A percentile compares a stretch with the other conserved stretches of the same genome.
Evolutionary conservation across 2,888 invertebrate genomes (phyloP).

Genomic region (Caenorhabditis panamensis): DNA sequence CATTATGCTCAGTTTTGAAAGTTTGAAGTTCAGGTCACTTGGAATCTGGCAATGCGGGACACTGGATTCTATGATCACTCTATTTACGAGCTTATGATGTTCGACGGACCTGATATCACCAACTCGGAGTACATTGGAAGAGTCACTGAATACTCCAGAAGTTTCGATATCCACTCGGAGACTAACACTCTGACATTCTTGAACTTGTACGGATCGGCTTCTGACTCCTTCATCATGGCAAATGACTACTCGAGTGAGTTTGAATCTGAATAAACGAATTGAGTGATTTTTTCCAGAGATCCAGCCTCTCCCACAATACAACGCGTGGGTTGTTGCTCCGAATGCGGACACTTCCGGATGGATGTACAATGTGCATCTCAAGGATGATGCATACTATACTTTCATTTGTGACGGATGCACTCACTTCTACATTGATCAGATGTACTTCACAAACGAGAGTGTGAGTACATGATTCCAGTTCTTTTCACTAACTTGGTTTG

Average conservation of each 20-base stretch:
- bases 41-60: conserved; percentile 16
- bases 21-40: conserved; percentile 26
- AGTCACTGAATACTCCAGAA: neutral
- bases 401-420: conserved; percentile 33
- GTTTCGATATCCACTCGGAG: conserved; percentile 1
- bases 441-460: conserved; percentile 6
- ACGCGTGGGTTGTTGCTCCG: conserved; percentile 13
- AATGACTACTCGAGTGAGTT: conserved; percentile 38
- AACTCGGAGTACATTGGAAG: conserved; percentile 31
- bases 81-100: conserved; percentile 14
- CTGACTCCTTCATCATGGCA: conserved; percentile 27
- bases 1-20: too few species aligned
- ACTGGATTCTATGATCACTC: conserved; percentile 31
- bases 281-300: conserved; percentile 25
- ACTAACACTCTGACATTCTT: conserved; percentile 20
- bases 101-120: conserved; percentile 35
- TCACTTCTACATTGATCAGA: conserved; percentile 20
- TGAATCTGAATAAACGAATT: too few species aligned
- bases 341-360: neutral
- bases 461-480: too few species aligned
- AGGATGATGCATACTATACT: conserved; percentile 19
- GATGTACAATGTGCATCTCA: neutral
- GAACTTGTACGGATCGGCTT: conserved; percentile 29
- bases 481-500: too few species aligned
- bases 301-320: conserved; percentile 4